Percentiles rank a stretch among this genome's conserved stretches.
These are phyloP conservation scores for Agonopterix arenella DNA, from an alignment of 2,888 invertebrate species.

Conservation along the genomic window DNA sequence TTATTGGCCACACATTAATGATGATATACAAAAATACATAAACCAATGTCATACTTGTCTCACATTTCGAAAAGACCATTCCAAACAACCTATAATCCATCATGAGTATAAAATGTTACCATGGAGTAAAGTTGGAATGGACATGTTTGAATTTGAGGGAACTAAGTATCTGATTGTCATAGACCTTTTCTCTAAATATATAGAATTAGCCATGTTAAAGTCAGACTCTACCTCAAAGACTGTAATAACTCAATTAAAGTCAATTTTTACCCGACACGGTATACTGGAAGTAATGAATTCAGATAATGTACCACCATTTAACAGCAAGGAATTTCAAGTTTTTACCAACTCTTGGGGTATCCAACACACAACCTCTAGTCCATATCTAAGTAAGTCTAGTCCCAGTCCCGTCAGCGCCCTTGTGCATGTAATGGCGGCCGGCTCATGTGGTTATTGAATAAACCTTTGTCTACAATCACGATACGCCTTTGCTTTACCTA, in stretches of 20 bases:
- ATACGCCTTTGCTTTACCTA: too few relatives aligned
- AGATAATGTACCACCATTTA: constrained; percentile 3
- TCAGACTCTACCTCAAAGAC: background rate
- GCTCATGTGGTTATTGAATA: too few relatives aligned
- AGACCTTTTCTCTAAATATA: constrained; percentile 9
- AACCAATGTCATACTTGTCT: too few relatives aligned
- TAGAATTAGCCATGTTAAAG: constrained; percentile 2
- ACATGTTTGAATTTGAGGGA: constrained; percentile 8
- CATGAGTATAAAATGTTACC: constrained; percentile 1
- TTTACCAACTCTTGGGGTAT: constrained; percentile 4
- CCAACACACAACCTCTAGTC: constrained; percentile 4
- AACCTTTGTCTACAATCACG: too few relatives aligned
- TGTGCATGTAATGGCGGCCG: too few relatives aligned
- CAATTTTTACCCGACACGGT: constrained; percentile 10
- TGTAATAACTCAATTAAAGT: constrained; percentile 10
- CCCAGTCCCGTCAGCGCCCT: too few relatives aligned
- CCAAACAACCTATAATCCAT: constrained; percentile 1
- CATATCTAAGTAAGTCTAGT: background rate
- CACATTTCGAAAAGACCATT: too few relatives aligned
- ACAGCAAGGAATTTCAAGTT: constrained; percentile 1
- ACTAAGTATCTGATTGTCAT: constrained; percentile 10
- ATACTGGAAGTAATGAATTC: constrained; percentile 3
- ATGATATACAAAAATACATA: too few relatives aligned
- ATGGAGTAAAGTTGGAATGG: constrained; percentile 12
- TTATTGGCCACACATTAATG: too few relatives aligned